Evolutionary conservation across 2,113 vertebrate species (phyloP).

Genomic region (Aldabrachelys gigantea): DNA sequence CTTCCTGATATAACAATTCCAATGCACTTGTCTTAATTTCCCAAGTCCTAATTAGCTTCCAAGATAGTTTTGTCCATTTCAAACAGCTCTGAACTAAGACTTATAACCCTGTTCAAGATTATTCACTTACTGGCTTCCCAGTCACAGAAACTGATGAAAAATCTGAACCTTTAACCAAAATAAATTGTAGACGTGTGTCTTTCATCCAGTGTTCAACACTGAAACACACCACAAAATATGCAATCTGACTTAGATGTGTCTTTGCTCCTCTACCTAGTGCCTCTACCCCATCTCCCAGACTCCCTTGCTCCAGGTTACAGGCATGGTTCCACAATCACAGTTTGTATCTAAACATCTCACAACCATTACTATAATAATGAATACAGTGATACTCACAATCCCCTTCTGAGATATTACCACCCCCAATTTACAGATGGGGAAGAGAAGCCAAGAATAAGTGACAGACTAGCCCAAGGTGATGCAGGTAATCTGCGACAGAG

Average conservation of each 20-base stretch:
- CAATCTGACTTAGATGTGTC: not conserved
- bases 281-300: not conserved
- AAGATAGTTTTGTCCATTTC: not conserved
- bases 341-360: not conserved
- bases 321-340: not conserved
- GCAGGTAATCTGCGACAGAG: not conserved
- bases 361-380: not conserved
- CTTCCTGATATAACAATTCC: not conserved
- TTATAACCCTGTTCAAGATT: not conserved
- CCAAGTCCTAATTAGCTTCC: not conserved
- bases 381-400: not conserved
- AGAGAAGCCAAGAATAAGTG: not conserved
- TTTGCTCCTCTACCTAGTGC: not conserved
- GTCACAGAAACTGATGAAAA: accelerated
- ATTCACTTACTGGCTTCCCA: accelerated
- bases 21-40: not conserved
- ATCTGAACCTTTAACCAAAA: not conserved
- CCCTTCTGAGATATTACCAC: not conserved
- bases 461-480: not conserved
- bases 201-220: not conserved
- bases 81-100: not conserved
- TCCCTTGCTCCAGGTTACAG: not conserved
- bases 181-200: not conserved
- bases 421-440: not conserved
- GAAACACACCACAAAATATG: not conserved